Evolutionary conservation across 2,113 vertebrate genomes (phyloP).

Genomic region (Cyphomyrus discorhynchus): DNA sequence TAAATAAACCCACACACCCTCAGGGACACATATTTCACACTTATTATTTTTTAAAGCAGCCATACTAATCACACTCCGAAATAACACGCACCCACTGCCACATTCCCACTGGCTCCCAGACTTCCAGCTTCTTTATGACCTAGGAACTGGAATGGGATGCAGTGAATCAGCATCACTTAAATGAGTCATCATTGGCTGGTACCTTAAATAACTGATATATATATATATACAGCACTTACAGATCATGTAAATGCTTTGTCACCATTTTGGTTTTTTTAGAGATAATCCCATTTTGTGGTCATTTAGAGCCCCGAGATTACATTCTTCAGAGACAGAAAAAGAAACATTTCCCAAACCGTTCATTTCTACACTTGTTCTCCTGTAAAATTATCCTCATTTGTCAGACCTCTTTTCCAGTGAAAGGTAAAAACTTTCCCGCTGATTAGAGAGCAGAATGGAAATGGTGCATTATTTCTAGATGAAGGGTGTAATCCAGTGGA

Average conservation of each 20-base stretch:
- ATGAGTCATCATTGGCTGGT: background rate
- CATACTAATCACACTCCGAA: background rate
- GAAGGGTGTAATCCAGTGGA: conserved; percentile 31
- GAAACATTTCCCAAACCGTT: conserved; percentile 18
- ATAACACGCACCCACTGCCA: too few species aligned
- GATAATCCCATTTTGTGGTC: background rate
- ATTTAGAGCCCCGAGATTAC: conserved; percentile 12
- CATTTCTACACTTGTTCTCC: conserved; percentile 16
- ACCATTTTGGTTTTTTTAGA: background rate
- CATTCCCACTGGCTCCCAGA: background rate
- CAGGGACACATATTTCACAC: background rate
- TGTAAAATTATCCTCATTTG: conserved; percentile 33
- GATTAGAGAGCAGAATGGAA: conserved; percentile 40
- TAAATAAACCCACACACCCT: background rate
- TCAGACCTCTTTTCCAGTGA: conserved; percentile 30
- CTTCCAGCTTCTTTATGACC: background rate
- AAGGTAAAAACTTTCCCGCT: conserved; percentile 34
- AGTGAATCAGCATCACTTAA: background rate
- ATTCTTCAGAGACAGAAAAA: conserved; percentile 22
- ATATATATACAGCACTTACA: background rate
- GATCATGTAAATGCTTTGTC: background rate
- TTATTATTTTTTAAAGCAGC: background rate
- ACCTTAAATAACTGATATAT: background rate
- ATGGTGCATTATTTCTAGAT: conserved; percentile 40
- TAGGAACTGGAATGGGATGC: background rate